A percentile compares a stretch with the other conserved stretches of the same genome.
phyloP scores from a whole-genome alignment of 1,140 invertebrate genomes.

The Hyles vespertilio region DNA sequence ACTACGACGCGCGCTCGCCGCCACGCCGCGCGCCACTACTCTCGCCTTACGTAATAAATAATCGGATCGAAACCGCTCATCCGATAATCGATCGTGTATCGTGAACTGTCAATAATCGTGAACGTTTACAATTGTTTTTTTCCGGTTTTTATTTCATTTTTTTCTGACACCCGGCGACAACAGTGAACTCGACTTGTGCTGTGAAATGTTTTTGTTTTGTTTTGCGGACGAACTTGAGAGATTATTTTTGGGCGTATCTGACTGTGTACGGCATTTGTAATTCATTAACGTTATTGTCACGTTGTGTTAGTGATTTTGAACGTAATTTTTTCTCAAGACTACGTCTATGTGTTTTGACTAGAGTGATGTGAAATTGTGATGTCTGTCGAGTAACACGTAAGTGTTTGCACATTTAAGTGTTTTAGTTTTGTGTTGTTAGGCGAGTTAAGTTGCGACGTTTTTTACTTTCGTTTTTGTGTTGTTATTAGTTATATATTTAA shows the following conservation, averaged over 20 bases:
- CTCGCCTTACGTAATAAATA: conserved; percentile 67
- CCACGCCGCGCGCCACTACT: conserved; percentile 34
- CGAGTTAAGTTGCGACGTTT: too few relatives aligned
- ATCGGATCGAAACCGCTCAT: conserved; percentile 51
- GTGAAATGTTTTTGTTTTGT: conserved; percentile 62
- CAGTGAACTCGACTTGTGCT: conserved; percentile 42
- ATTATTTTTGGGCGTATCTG: conserved; percentile 53
- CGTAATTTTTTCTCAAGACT: conserved; percentile 11
- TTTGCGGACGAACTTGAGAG: conserved; percentile 44
- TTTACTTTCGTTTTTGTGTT: too few relatives aligned
- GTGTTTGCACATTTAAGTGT: conserved; percentile 7
- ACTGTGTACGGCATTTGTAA: conserved; percentile 46
- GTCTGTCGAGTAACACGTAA: not conserved
- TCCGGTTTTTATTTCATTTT: not conserved
- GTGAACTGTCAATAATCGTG: conserved; percentile 47
- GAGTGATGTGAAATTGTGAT: conserved; percentile 3
- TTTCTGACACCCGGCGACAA: conserved; percentile 8
- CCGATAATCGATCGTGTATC: conserved; percentile 65
- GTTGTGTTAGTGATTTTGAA: conserved; percentile 32
- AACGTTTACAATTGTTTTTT: conserved; percentile 33
- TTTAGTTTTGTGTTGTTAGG: not conserved
- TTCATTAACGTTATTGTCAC: conserved; percentile 37
- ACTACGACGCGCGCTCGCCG: conserved; percentile 55
- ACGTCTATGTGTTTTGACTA: conserved; percentile 7
- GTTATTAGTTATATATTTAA: too few relatives aligned